Percentiles rank a stretch among this genome's conserved stretches.
These are phyloP conservation scores for Chrysomela aeneicollis DNA, from an alignment of 2,888 invertebrate species.

Conservation along the genomic window DNA sequence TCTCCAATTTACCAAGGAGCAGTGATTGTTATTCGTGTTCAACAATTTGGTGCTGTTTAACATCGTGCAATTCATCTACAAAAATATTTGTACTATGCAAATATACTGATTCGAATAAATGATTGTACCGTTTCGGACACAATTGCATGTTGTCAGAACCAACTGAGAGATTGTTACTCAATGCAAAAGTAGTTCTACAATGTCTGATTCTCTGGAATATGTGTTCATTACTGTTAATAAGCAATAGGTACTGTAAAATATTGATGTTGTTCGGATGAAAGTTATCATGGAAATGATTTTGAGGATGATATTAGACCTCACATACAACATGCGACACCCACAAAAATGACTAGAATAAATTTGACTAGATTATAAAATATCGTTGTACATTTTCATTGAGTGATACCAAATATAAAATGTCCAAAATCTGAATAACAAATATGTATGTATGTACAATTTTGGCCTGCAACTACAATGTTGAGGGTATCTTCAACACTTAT, in stretches of 20 bases:
- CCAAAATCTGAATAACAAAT: slow-evolving; percentile 34
- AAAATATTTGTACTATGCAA: slow-evolving; percentile 35
- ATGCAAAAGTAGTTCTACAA: too few species aligned
- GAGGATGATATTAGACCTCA: slow-evolving; percentile 12
- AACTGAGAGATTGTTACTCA: too few species aligned
- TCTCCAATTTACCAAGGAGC: too few species aligned
- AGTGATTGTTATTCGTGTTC: too few species aligned
- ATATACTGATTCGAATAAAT: slow-evolving; percentile 26
- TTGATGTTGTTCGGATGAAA: too few species aligned
- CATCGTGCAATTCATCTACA: slow-evolving; percentile 13
- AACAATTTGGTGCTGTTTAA: background rate
- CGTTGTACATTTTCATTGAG: slow-evolving; percentile 34
- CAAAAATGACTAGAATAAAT: slow-evolving; percentile 39
- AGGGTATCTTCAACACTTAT: background rate
- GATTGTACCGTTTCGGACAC: background rate
- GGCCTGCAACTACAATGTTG: slow-evolving; percentile 1
- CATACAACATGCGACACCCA: background rate
- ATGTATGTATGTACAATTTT: slow-evolving; percentile 36
- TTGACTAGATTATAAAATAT: slow-evolving; percentile 40
- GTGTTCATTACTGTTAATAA: too few species aligned
- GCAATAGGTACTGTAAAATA: too few species aligned
- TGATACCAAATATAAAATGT: slow-evolving; percentile 37
- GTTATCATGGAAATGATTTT: slow-evolving; percentile 5
- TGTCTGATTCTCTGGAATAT: too few species aligned
- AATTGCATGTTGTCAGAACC: too few species aligned